Base-by-base conservation (phyloP, 2,888 invertebrate genomes). In the Podotricha telesiphe region DNA sequence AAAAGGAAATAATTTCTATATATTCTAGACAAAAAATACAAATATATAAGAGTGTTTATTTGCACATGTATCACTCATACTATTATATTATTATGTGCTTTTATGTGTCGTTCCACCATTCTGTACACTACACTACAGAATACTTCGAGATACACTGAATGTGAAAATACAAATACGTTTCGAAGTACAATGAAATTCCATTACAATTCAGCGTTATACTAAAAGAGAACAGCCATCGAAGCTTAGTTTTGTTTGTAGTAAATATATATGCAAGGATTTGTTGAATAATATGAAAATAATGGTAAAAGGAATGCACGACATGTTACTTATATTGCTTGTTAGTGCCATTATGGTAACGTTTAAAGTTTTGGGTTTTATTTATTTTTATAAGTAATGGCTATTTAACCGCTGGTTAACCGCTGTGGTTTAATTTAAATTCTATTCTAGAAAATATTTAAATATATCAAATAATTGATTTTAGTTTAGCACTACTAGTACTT, bases 151-250 rank as follows among this genome's bases (percentile, higher is more conserved):
- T 22, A 37, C 47, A 61, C 42, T 65, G 63, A 58, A 56, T 40
- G 20, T 56, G 58, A 40, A 67, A 72, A 65, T 70, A 68, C 70
- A 70, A 70, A 72, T 70, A 65, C 65, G 68, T 63, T 59, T 48
- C 63, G 48, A 55, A 67, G 48, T 72, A 70, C 72, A 72, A 50
- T 68, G 72, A 70, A 72, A 72, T 59, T 68, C 72, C 72, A 70
- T 72, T 70, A 72, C 67, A 68, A 50, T 61, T 61, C 51, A 53
- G 13, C 34, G 67, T 61, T 37, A 51, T 40, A 67, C 67, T 61
- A 61, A 67, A 67, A 67, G 28, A 53, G 45, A 67, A 61, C 17
- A 58, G 59, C 45, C 59, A 45, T 59, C 59, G 34, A 48, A 62
- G 48, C 47, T 48, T 62, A 62, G 48, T 50, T 50, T 62, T 62